A percentile compares a stretch with the other conserved stretches of the same genome.
Evolutionary conservation across 1,140 invertebrate species (phyloP).

Genomic region (Pseudoatta argentina): DNA sequence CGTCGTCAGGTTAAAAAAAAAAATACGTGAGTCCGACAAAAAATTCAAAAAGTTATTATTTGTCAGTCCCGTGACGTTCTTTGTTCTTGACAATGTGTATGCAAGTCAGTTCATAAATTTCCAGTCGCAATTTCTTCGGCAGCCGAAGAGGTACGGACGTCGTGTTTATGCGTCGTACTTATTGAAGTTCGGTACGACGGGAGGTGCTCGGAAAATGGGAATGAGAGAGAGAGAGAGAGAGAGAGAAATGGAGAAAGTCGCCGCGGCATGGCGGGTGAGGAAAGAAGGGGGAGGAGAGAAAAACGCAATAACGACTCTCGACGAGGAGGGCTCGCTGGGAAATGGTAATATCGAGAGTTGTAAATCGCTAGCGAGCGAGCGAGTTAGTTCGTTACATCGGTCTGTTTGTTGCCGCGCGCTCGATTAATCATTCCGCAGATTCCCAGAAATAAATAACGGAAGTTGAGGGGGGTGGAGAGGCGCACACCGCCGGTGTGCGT

Average conservation of each 20-base stretch:
- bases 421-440: slow-evolving; percentile 59
- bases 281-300: slow-evolving; percentile 1
- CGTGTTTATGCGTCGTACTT: slow-evolving; percentile 46
- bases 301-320: slow-evolving; percentile 57
- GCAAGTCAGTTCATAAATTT: slow-evolving; percentile 37
- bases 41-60: neutral
- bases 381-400: slow-evolving; percentile 64
- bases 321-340: slow-evolving; percentile 34
- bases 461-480: slow-evolving; percentile 28
- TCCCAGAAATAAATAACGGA: slow-evolving; percentile 63
- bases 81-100: neutral
- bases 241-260: slow-evolving; percentile 3
- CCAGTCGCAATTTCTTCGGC: slow-evolving; percentile 2
- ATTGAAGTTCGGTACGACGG: slow-evolving; percentile 37
- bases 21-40: neutral
- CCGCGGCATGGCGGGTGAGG: neutral
- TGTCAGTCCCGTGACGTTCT: too few species aligned
- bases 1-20: neutral
- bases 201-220: slow-evolving; percentile 14
- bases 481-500: neutral
- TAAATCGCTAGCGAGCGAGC: slow-evolving; percentile 55
- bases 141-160: slow-evolving; percentile 15
- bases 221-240: neutral
- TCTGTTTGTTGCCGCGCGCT: slow-evolving; percentile 55
- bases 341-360: slow-evolving; percentile 64